Conservation (phyloP, 92 coral and sea anemone genomes). For the Paramuricea clavata region DNA sequence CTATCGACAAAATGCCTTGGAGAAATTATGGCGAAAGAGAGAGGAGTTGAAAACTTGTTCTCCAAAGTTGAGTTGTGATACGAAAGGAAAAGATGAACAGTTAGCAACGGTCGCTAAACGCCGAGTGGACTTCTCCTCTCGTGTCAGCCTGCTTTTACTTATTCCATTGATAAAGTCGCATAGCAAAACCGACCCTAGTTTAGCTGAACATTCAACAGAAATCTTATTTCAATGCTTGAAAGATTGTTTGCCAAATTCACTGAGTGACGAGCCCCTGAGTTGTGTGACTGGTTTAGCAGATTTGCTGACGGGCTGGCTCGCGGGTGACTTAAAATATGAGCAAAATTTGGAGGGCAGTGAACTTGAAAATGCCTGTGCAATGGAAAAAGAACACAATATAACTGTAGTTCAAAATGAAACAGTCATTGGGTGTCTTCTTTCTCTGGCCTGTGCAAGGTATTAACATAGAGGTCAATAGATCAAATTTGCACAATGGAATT, state of each 20-base stretch:
- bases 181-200: conserved; percentile 80
- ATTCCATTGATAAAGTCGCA: conserved; percentile 95
- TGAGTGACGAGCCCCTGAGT: conserved; percentile 77
- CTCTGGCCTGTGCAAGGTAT: conserved; percentile 97
- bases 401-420: conserved; percentile 69
- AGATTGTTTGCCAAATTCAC: conserved; percentile 85
- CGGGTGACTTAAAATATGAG: background rate
- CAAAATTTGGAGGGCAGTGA: conserved; percentile 43
- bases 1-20: conserved; percentile 85
- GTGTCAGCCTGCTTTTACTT: conserved; percentile 85
- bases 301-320: conserved; percentile 84
- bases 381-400: background rate
- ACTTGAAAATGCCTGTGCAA: background rate
- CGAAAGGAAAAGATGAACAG: conserved; percentile 22
- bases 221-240: conserved; percentile 82
- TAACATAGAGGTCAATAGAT: background rate
- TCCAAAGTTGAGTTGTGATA: conserved; percentile 3
- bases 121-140: conserved; percentile 86
- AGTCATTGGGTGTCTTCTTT: conserved; percentile 78
- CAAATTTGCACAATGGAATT: background rate
- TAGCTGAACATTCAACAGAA: conserved; percentile 82
- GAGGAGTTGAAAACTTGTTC: conserved; percentile 37
- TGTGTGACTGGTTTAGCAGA: conserved; percentile 82
- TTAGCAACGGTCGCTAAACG: conserved; percentile 33
- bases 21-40: conserved; percentile 77